Base-by-base conservation (phyloP, 2,888 invertebrate genomes). In the Ellobium chinense region DNA sequence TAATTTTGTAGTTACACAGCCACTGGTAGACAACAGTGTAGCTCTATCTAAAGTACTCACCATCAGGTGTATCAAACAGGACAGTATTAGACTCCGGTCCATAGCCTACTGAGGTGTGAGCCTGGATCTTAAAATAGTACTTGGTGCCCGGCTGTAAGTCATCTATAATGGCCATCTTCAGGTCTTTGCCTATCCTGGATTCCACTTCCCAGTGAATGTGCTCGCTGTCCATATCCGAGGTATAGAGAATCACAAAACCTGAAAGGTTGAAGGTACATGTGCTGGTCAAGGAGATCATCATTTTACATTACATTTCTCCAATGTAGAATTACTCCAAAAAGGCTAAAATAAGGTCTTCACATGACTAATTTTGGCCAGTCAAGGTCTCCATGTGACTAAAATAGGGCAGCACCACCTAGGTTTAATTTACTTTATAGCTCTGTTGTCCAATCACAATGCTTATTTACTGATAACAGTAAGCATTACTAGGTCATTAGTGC, bases 61-160 rank as follows among this genome's bases (percentile, higher is more conserved):
- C 80, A 18, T 60, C 56, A n/a, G 78, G 65, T 3, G 73, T 79
- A 24, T 75, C 60, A 70, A 58, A 79, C 39, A 24, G n/a, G 14
- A 79, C 76, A 24, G 69, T n/a, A 21, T 65, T 75, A 2, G 82
- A 79, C 14, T 70, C 58, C 9, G 79, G 80, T 12, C 80, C 70
- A 36, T 54, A 62, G 14, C 58, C 31, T 9, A 31, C 36, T 2
- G 70, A 70, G 2, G 70, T 63, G 36, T 70, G 75, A 2, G 70
- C 70, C 56, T 76, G 76, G 9, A 81, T 66, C 37, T 70, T 81
- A 63, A 81, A 54, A 14, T 27, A 21, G 65, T 81, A 81, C 21
- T 39, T 62, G 21, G 69, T 76, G 37, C 37, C 62, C 18, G 80
- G 80, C 21, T 46, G 21, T 65, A 81, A 63, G n/a, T 63, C 24